Evolutionary conservation across 1,140 invertebrate species (phyloP).

Genomic region (Meteorus sp.): DNA sequence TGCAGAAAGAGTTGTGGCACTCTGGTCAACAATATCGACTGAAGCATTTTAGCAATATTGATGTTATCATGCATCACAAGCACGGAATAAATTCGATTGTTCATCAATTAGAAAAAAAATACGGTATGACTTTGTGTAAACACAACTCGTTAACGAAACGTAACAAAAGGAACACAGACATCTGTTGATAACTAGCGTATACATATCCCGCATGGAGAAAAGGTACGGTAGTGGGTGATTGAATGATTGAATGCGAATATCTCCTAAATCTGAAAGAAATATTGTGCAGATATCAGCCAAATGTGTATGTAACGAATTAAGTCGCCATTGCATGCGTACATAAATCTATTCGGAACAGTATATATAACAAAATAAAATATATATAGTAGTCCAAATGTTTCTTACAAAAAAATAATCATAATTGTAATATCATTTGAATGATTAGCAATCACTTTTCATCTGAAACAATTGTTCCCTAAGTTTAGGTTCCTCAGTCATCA

Average conservation of each 20-base stretch:
- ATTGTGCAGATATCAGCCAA: too few relatives aligned
- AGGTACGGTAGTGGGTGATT: too few relatives aligned
- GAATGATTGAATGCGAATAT: too few relatives aligned
- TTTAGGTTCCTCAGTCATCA: slow-evolving; percentile 15
- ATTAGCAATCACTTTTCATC: slow-evolving; percentile 17
- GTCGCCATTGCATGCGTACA: too few relatives aligned
- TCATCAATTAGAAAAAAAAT: slow-evolving; percentile 38
- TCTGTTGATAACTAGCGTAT: too few relatives aligned
- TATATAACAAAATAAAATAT: background rate
- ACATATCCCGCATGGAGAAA: too few relatives aligned
- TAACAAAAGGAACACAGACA: too few relatives aligned
- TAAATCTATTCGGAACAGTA: too few relatives aligned
- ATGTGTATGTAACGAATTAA: too few relatives aligned
- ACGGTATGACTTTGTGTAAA: background rate
- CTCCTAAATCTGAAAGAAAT: too few relatives aligned
- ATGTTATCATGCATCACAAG: slow-evolving; percentile 51
- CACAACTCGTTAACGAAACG: slow-evolving; percentile 2
- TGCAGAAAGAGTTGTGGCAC: slow-evolving; percentile 56
- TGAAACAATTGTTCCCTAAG: slow-evolving; percentile 23
- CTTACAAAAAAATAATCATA: background rate
- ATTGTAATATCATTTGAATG: background rate
- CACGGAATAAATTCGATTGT: slow-evolving; percentile 54
- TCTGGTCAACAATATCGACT: slow-evolving; percentile 55
- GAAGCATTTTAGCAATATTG: slow-evolving; percentile 46
- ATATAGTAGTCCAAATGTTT: background rate